These are phyloP conservation scores for Aleiodes alternator DNA, from an alignment of 2,888 invertebrate species.

Conservation along the genomic window DNA sequence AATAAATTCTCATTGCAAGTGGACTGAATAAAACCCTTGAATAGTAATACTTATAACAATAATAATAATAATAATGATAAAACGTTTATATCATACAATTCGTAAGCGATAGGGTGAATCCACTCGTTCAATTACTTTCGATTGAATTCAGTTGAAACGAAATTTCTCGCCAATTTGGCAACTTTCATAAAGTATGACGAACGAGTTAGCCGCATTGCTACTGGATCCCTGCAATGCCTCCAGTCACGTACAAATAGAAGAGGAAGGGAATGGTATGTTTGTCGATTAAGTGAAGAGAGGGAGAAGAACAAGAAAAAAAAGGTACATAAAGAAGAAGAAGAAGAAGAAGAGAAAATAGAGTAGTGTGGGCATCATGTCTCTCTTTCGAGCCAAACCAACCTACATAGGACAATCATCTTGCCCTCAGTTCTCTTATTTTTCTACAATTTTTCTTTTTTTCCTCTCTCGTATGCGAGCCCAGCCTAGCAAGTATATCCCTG, in stretches of 20 bases:
- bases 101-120: no score
- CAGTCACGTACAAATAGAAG: conserved; percentile 53
- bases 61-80: no score
- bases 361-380: not conserved
- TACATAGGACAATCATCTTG: conserved; percentile 3
- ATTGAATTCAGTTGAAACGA: conserved; percentile 50
- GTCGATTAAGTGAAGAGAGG: conserved; percentile 56
- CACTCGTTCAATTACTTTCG: conserved; percentile 53
- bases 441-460: not conserved
- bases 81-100: no score
- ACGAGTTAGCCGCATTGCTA: conserved; percentile 29
- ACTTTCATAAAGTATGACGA: conserved; percentile 52
- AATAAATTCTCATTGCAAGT: no score
- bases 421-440: conserved; percentile 20
- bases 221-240: conserved; percentile 29
- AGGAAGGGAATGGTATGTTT: conserved; percentile 47
- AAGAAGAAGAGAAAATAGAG: conserved; percentile 8
- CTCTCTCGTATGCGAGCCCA: conserved; percentile 33
- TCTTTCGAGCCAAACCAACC: not conserved
- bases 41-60: no score
- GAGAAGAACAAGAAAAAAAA: no score
- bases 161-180: conserved; percentile 55
- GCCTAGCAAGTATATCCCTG: conserved; percentile 32
- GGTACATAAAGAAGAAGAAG: no score
- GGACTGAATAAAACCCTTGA: no score